phyloP scores from a whole-genome alignment of 2,113 vertebrate genomes.

The Indri indri region DNA sequence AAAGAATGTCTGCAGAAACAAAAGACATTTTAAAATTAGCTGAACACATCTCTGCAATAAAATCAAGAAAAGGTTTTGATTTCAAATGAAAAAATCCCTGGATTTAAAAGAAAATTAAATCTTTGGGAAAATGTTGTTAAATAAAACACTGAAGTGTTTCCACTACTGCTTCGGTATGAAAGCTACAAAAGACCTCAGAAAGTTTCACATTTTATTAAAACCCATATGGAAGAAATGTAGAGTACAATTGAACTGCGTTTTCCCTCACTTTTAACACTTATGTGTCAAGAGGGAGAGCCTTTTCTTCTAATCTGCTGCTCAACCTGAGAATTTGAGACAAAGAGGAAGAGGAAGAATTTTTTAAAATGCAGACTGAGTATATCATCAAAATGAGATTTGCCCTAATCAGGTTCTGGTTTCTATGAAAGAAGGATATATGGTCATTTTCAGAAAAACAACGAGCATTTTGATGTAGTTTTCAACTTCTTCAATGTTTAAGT shows the following conservation, averaged over 20 bases:
- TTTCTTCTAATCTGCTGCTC: neutral
- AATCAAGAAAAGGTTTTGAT: neutral
- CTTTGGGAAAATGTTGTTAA: neutral
- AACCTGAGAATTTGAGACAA: neutral
- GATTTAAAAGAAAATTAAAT: neutral
- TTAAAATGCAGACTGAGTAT: neutral
- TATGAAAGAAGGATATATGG: neutral
- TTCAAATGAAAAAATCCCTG: neutral
- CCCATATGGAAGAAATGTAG: neutral
- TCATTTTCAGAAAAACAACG: neutral
- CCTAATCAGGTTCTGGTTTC: neutral
- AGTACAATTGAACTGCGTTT: neutral
- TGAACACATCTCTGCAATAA: neutral
- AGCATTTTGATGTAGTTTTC: neutral
- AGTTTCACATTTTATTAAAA: neutral
- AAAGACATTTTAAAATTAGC: neutral
- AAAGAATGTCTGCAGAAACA: neutral
- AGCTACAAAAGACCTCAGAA: neutral
- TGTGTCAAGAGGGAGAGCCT: fast-evolving
- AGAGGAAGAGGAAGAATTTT: neutral
- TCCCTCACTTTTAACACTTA: neutral
- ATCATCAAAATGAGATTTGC: neutral
- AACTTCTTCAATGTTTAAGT: neutral
- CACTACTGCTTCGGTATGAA: neutral
- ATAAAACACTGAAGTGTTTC: neutral